These are phyloP conservation scores for Pandemis cinnamomeana DNA, from an alignment of 2,888 invertebrate species.

Conservation along the genomic window DNA sequence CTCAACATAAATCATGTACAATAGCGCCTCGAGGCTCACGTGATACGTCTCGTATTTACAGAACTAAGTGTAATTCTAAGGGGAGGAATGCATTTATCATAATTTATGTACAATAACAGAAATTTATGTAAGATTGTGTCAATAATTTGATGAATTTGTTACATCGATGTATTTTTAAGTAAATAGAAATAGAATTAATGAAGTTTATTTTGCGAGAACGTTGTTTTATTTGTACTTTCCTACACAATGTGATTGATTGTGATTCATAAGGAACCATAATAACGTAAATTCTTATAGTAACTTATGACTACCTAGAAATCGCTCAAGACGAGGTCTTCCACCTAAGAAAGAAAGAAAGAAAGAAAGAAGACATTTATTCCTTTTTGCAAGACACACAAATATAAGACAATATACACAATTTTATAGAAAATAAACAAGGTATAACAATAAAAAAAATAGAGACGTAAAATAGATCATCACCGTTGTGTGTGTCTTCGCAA, in stretches of 20 bases:
- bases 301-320: too few species aligned
- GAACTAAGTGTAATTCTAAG: conserved; percentile 45
- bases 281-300: too few species aligned
- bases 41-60: conserved; percentile 36
- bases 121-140: conserved; percentile 67
- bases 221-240: conserved; percentile 46
- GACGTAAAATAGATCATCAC: too few species aligned
- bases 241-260: neutral
- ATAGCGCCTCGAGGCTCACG: conserved; percentile 53
- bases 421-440: too few species aligned
- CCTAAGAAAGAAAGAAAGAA: too few species aligned
- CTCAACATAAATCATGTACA: conserved; percentile 56
- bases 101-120: conserved; percentile 60
- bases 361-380: too few species aligned
- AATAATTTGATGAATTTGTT: conserved; percentile 74
- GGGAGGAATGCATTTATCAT: conserved; percentile 71
- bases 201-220: conserved; percentile 73
- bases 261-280: too few species aligned
- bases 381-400: too few species aligned
- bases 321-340: too few species aligned
- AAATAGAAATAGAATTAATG: conserved; percentile 66
- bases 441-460: too few species aligned
- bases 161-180: conserved; percentile 78
- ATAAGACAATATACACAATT: too few species aligned
- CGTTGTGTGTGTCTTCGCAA: too few species aligned